phyloP scores from a whole-genome alignment of 2,113 vertebrate genomes.

The Passer domesticus region DNA sequence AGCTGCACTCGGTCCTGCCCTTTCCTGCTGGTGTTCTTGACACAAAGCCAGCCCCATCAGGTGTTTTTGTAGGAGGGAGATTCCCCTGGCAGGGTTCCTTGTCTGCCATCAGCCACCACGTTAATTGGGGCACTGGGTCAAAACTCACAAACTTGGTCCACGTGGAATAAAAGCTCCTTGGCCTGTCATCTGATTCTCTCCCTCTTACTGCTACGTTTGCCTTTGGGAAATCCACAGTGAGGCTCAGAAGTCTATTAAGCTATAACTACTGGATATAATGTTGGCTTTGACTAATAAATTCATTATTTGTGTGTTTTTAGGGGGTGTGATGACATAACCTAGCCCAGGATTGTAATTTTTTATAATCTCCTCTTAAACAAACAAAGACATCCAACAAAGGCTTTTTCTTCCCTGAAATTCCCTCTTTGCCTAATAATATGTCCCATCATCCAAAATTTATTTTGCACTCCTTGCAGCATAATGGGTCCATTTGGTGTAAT shows the following conservation, averaged over 20 bases:
- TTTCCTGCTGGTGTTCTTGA: neutral
- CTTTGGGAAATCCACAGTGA: neutral
- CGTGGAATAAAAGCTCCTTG: neutral
- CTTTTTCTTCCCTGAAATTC: neutral
- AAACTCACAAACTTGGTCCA: neutral
- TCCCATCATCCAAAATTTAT: conserved; percentile 48
- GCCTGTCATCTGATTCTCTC: neutral
- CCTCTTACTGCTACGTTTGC: neutral
- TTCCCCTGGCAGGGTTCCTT: neutral
- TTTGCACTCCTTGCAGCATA: conserved; percentile 18
- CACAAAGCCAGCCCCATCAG: neutral
- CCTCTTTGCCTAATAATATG: neutral
- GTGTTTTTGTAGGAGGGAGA: neutral
- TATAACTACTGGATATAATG: neutral
- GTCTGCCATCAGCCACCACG: accelerated
- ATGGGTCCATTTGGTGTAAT: conserved; percentile 25
- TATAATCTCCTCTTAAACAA: neutral
- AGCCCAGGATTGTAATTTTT: neutral
- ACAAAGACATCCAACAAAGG: neutral
- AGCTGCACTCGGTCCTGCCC: neutral
- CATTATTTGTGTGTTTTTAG: neutral
- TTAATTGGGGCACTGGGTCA: neutral
- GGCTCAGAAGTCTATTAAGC: neutral
- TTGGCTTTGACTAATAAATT: neutral
- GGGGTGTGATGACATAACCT: neutral